A percentile compares a stretch with the other conserved stretches of the same genome.
Evolutionary conservation across 2,888 invertebrate genomes (phyloP).

Genomic region (Drosophila subquinaria): DNA sequence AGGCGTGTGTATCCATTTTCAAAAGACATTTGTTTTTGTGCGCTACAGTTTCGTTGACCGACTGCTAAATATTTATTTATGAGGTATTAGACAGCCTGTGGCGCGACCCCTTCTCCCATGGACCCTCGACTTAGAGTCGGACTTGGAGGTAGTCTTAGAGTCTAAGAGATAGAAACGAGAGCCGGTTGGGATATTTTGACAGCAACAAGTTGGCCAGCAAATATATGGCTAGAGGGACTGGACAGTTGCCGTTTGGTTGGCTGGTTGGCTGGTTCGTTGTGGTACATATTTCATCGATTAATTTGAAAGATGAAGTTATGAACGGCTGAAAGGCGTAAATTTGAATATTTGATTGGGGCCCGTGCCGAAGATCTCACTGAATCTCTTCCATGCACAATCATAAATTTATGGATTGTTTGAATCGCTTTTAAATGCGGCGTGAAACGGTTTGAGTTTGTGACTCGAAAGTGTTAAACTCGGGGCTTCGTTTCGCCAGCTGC

Average conservation of each 20-base stretch:
- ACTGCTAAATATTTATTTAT: slow-evolving; percentile 75
- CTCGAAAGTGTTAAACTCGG: slow-evolving; percentile 49
- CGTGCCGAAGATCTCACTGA: slow-evolving; percentile 16
- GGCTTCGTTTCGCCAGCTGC: slow-evolving; percentile 55
- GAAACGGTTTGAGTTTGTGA: slow-evolving; percentile 75
- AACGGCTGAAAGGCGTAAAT: slow-evolving; percentile 72
- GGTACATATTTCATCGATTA: slow-evolving; percentile 83
- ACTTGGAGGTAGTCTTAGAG: slow-evolving; percentile 7
- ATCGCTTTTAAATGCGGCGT: slow-evolving; percentile 74
- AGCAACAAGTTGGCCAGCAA: slow-evolving; percentile 76
- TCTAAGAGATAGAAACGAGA: slow-evolving; percentile 16
- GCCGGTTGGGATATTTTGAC: slow-evolving; percentile 78
- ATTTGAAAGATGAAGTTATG: slow-evolving; percentile 82
- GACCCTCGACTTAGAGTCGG: slow-evolving; percentile 14
- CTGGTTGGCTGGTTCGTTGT: slow-evolving; percentile 47
- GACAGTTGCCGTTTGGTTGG: slow-evolving; percentile 49
- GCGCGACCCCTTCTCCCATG: slow-evolving; percentile 32
- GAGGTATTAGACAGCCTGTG: slow-evolving; percentile 73
- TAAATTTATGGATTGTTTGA: slow-evolving; percentile 80
- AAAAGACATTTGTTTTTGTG: slow-evolving; percentile 73
- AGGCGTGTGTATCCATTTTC: slow-evolving; percentile 59
- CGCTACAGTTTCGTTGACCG: slow-evolving; percentile 76
- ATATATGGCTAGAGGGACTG: slow-evolving; percentile 61
- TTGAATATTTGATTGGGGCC: slow-evolving; percentile 82
- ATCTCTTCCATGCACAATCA: slow-evolving; percentile 65